Percentiles rank a stretch among this genome's conserved stretches.
These are phyloP conservation scores for Ectobius pallidus DNA, from an alignment of 2,888 invertebrate species.

Conservation along the genomic window DNA sequence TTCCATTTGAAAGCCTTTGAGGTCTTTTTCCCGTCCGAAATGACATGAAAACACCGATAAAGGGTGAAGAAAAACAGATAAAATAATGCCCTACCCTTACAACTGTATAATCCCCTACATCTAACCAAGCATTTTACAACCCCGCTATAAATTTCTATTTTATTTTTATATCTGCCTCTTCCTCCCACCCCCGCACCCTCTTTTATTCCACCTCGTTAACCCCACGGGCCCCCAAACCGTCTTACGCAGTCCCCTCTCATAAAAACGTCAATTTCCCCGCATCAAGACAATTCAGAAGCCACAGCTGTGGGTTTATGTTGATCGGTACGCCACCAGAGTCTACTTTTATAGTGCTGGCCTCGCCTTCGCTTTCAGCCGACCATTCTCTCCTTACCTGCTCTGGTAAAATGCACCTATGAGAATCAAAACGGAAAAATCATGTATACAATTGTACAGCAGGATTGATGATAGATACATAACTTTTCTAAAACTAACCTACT, in stretches of 20 bases:
- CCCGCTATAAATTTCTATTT: constrained; percentile 15
- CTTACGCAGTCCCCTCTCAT: not conserved
- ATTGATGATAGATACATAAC: too few relatives aligned
- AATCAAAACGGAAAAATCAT: too few relatives aligned
- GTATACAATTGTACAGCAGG: too few relatives aligned
- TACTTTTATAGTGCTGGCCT: too few relatives aligned
- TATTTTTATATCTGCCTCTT: not conserved
- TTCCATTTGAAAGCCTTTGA: too few relatives aligned
- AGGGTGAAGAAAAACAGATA: not conserved
- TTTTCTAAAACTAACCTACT: too few relatives aligned
- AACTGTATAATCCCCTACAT: not conserved
- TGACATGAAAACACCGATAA: not conserved
- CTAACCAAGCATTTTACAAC: constrained; percentile 23
- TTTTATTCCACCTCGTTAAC: constrained; percentile 22
- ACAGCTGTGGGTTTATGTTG: not conserved
- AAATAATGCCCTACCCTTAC: not conserved
- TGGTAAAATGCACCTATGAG: too few relatives aligned
- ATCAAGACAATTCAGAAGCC: not conserved
- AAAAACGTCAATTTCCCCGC: constrained; percentile 14
- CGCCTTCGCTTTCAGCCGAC: too few relatives aligned
- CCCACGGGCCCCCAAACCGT: not conserved
- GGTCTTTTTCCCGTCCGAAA: too few relatives aligned
- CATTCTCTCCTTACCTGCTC: too few relatives aligned
- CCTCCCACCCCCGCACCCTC: not conserved
- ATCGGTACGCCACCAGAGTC: not conserved